Conservation (phyloP, 2,797 vertebrate genomes). For the Lagocephalus sceleratus region DNA sequence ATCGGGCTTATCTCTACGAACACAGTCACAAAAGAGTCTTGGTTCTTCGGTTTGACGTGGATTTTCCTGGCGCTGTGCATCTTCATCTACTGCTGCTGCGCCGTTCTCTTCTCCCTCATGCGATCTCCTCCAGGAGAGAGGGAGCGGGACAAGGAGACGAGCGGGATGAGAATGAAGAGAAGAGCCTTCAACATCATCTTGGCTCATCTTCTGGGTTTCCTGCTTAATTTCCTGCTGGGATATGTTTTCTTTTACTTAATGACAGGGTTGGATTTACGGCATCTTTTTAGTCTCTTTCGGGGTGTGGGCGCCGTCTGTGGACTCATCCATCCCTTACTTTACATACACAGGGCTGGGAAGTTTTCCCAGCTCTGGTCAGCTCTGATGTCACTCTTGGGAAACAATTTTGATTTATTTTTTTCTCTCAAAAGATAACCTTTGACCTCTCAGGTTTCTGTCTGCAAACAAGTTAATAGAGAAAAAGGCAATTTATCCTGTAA, state of each 20-base stretch:
- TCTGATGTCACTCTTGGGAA: no score
- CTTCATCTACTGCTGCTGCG: not conserved
- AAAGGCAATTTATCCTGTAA: no score
- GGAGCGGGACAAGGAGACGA: not conserved
- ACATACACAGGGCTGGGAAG: slow-evolving; percentile 2
- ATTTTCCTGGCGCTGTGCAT: not conserved
- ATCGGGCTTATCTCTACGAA: rapidly evolving
- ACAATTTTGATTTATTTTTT: no score
- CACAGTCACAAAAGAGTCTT: no score
- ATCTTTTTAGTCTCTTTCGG: not conserved
- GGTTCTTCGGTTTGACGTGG: not conserved
- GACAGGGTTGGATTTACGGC: not conserved
- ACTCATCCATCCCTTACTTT: slow-evolving; percentile 1
- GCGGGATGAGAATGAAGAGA: not conserved
- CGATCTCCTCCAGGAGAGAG: not conserved
- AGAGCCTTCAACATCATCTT: slow-evolving; percentile 6
- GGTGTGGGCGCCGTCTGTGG: slow-evolving; percentile 3
- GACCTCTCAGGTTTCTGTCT: no score
- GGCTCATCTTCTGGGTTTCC: not conserved
- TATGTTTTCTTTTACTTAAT: not conserved
- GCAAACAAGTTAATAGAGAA: no score
- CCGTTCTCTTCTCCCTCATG: slow-evolving; percentile 2
- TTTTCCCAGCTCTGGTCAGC: not conserved
- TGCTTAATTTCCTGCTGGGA: not conserved
- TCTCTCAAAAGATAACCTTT: no score